Evolutionary conservation across 2,113 vertebrate genomes (phyloP), one percentile per base, ranked within the genome.

Genomic region (Neomonachus schauinslandi): DNA sequence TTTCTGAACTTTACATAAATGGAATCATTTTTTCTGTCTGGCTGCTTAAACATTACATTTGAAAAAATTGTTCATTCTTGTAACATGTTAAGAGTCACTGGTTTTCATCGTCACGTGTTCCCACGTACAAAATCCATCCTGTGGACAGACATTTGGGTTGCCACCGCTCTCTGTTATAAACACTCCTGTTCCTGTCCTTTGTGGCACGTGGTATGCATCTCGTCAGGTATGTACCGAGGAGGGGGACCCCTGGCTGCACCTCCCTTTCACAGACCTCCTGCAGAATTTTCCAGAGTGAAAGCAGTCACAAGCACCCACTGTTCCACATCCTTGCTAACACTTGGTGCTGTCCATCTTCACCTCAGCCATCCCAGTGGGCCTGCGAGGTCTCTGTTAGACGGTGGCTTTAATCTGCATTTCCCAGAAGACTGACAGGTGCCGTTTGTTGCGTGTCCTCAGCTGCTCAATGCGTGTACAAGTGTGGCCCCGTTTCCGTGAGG

Each of bases 361-460:
- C 3, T 1, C 0, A 6, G 18, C 84, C 31, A 0, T 11, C 18
- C 31, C 26, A 2, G 2, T 0, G 1, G 36, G 28, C 21, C 9
- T 18, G 13, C 14, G 3, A 13, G 13, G 26, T 13, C 7, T 0
- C 8, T 14, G 21, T 3, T 1, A 39, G 33, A 31, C 18, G 2
- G 9, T 0, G 2, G 21, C 15, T 61, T 61, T 33, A 18, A 11
- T 46, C 55, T 33, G 57, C 15, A 33, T 42, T 4, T 82, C 36
- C 49, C 85, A 53, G 67, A 22, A 71, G 42, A 61, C n/a, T 0
- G 11, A 8, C 0, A 21, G 77, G 19, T 0, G 63, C 39, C 5
- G 0, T 0, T 19, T 3, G 0, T 0, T 19, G 4, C 0, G 0
- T 5, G 4, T 76, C 33, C 21, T 16, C 57, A 0, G 13, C 26